Percentiles rank a stretch among this genome's conserved stretches.
Conservation (phyloP, 2,797 vertebrate genomes). For the Acrocephalus scirpaceus region DNA sequence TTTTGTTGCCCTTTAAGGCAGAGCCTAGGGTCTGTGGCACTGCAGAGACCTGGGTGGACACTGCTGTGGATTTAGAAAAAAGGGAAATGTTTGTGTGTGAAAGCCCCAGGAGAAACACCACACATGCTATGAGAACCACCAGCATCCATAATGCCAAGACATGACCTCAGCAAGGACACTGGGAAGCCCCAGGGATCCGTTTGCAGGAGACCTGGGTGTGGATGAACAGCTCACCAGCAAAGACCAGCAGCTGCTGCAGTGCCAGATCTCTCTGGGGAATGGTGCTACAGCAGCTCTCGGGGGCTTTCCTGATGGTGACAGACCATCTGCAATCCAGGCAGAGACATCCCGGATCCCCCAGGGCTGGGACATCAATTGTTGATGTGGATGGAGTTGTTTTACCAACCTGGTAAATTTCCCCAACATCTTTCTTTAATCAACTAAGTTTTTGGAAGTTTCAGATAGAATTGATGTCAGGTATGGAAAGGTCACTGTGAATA, state of each 20-base stretch:
- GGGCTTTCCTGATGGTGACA: accelerated
- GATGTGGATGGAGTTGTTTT: background rate
- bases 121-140: accelerated
- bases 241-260: background rate
- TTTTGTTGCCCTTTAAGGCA: background rate
- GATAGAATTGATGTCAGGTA: background rate
- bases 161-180: accelerated
- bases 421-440: background rate
- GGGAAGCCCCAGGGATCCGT: background rate
- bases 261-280: accelerated
- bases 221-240: accelerated
- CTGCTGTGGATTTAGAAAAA: background rate
- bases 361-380: background rate
- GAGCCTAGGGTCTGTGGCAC: background rate
- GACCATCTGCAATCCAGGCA: background rate
- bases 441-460: background rate
- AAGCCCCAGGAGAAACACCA: background rate
- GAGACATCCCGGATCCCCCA: accelerated
- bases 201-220: background rate
- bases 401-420: background rate
- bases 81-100: background rate
- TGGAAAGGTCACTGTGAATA: background rate
- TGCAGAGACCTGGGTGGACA: background rate
- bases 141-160: accelerated
- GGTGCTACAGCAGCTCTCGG: accelerated